These are phyloP conservation scores for Phoxinus phoxinus DNA, from an alignment of 2,113 vertebrate species.

Conservation along the genomic window DNA sequence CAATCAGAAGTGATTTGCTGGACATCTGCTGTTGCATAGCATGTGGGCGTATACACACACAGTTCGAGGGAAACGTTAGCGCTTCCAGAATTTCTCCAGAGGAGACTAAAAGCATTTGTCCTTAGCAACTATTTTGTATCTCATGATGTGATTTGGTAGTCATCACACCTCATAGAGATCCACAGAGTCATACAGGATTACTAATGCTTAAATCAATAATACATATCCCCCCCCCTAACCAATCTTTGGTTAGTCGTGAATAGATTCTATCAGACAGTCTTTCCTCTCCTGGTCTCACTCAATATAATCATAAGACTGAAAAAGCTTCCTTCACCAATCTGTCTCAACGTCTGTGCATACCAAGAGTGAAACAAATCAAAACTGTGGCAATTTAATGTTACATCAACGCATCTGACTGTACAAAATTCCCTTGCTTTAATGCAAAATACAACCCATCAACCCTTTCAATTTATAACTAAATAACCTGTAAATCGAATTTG, in stretches of 20 bases:
- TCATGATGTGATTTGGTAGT: slow-evolving; percentile 1
- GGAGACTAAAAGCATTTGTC: background rate
- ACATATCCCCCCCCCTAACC: background rate
- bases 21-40: slow-evolving; percentile 63
- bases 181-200: background rate
- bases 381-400: background rate
- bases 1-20: slow-evolving; percentile 45
- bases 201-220: background rate
- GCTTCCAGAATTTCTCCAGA: background rate
- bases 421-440: background rate
- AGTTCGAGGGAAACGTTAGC: background rate
- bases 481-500: background rate
- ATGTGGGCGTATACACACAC: slow-evolving; percentile 44
- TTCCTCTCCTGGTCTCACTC: background rate
- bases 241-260: background rate
- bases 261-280: too few relatives aligned
- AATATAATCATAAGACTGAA: background rate
- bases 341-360: background rate
- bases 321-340: background rate
- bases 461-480: background rate
- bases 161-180: background rate
- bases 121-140: background rate
- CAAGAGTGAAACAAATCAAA: background rate
- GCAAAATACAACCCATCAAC: background rate
- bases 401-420: background rate